These are phyloP conservation scores for Auanema sp. DNA, from an alignment of 2,888 invertebrate genomes.

Conservation along the genomic window DNA sequence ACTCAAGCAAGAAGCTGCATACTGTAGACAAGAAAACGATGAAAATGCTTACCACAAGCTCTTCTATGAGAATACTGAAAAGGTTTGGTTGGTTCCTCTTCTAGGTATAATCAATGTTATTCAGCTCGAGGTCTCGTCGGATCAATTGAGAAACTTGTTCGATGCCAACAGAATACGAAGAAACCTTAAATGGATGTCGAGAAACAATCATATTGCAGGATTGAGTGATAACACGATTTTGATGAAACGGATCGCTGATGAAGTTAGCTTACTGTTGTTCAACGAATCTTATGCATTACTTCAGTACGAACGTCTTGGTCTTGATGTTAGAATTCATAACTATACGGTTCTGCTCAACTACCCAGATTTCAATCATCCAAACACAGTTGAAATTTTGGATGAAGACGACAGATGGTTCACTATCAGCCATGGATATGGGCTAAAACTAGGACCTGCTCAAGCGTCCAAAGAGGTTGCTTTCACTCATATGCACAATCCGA, in stretches of 20 bases:
- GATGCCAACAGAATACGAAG: conserved; percentile 31
- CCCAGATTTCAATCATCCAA: conserved; percentile 36
- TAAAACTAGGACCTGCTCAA: conserved; percentile 32
- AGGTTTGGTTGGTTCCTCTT: neutral
- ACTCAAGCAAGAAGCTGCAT: neutral
- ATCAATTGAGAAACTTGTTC: conserved; percentile 27
- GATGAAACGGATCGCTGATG: conserved; percentile 45
- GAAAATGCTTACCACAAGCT: conserved; percentile 8
- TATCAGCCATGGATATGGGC: conserved; percentile 45
- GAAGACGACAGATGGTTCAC: conserved; percentile 39
- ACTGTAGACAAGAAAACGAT: neutral
- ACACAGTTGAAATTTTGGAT: conserved; percentile 30
- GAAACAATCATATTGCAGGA: conserved; percentile 54
- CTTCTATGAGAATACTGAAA: conserved; percentile 3
- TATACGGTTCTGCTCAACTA: conserved; percentile 43
- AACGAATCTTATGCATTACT: conserved; percentile 13
- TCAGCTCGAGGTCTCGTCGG: conserved; percentile 29
- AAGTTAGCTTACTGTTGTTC: conserved; percentile 24
- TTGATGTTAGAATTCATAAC: conserved; percentile 39
- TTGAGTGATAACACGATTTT: conserved; percentile 49
- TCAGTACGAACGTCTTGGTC: conserved; percentile 47
- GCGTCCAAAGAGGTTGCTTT: conserved; percentile 19
- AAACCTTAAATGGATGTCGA: conserved; percentile 47
- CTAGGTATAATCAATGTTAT: neutral
- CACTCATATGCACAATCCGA: no score